Evolutionary conservation across 2,888 invertebrate genomes (phyloP).

Genomic region (Drosophila siamana): DNA sequence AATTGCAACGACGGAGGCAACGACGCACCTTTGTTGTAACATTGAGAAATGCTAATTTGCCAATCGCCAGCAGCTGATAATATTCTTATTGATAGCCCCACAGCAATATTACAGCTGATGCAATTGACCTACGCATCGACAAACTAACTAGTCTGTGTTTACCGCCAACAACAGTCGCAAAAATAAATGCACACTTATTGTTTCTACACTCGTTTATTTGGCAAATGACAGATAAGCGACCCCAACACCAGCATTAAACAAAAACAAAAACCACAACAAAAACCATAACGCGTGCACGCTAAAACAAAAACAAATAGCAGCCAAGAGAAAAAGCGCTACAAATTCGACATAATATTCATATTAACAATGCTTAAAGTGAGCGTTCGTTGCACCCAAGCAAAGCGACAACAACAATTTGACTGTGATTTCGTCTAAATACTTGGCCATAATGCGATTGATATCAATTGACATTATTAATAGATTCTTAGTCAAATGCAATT

Average conservation of each 20-base stretch:
- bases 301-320: slow-evolving; percentile 65
- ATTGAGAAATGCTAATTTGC: slow-evolving; percentile 24
- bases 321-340: slow-evolving; percentile 22
- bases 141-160: slow-evolving; percentile 4
- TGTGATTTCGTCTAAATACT: slow-evolving; percentile 30
- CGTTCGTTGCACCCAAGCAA: slow-evolving; percentile 72
- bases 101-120: slow-evolving; percentile 28
- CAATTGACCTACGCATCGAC: slow-evolving; percentile 11
- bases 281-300: slow-evolving; percentile 46
- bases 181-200: slow-evolving; percentile 14
- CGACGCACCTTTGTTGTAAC: slow-evolving; percentile 44
- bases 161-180: slow-evolving; percentile 1
- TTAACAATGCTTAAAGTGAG: slow-evolving; percentile 40
- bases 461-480: neutral
- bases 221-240: slow-evolving; percentile 71
- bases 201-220: slow-evolving; percentile 35
- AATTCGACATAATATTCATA: slow-evolving; percentile 30
- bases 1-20: slow-evolving; percentile 9
- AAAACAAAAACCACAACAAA: slow-evolving; percentile 3
- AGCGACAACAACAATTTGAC: slow-evolving; percentile 50
- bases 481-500: neutral
- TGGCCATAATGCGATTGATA: slow-evolving; percentile 20
- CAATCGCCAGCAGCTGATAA: slow-evolving; percentile 40
- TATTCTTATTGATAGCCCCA: slow-evolving; percentile 2
- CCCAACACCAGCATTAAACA: slow-evolving; percentile 5